A percentile compares a stretch with the other conserved stretches of the same genome.
phyloP scores from a whole-genome alignment of 1,140 invertebrate genomes.

The Halictus rubicundus region DNA sequence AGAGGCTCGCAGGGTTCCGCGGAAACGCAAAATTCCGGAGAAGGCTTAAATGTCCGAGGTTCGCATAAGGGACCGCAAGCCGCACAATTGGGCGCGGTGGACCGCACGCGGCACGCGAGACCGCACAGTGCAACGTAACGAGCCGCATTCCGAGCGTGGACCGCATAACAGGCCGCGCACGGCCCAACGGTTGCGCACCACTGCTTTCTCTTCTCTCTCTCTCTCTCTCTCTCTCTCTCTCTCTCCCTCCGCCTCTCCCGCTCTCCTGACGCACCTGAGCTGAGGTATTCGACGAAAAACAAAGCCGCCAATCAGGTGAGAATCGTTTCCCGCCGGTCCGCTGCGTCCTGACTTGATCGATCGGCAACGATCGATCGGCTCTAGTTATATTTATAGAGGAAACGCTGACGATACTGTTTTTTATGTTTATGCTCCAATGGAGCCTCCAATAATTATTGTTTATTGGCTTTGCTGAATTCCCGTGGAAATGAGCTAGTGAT shows the following conservation, averaged over 20 bases:
- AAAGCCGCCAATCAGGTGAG: slow-evolving; percentile 19
- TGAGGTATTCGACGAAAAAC: slow-evolving; percentile 15
- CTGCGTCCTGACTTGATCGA: too few relatives aligned
- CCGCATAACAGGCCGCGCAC: slow-evolving; percentile 43
- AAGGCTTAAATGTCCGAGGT: slow-evolving; percentile 35
- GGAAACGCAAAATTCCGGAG: slow-evolving; percentile 39
- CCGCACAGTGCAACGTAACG: slow-evolving; percentile 35
- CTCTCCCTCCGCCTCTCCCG: too few relatives aligned
- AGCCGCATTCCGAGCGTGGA: slow-evolving; percentile 41
- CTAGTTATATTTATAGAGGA: too few relatives aligned
- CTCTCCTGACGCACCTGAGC: neutral
- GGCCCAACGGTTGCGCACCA: slow-evolving; percentile 30
- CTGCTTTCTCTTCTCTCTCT: slow-evolving; percentile 5
- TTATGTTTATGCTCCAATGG: too few relatives aligned
- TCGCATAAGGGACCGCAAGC: slow-evolving; percentile 40
- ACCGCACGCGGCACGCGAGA: slow-evolving; percentile 43
- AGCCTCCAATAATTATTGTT: too few relatives aligned
- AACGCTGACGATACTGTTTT: too few relatives aligned
- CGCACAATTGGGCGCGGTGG: slow-evolving; percentile 38
- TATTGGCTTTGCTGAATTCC: too few relatives aligned
- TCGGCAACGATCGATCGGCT: too few relatives aligned
- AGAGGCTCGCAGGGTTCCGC: neutral
- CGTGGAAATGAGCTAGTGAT: too few relatives aligned
- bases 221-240: too few relatives aligned
- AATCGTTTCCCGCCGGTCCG: slow-evolving; percentile 8